Base-by-base conservation (phyloP, 2,797 vertebrate species). In the Gila robusta region DNA sequence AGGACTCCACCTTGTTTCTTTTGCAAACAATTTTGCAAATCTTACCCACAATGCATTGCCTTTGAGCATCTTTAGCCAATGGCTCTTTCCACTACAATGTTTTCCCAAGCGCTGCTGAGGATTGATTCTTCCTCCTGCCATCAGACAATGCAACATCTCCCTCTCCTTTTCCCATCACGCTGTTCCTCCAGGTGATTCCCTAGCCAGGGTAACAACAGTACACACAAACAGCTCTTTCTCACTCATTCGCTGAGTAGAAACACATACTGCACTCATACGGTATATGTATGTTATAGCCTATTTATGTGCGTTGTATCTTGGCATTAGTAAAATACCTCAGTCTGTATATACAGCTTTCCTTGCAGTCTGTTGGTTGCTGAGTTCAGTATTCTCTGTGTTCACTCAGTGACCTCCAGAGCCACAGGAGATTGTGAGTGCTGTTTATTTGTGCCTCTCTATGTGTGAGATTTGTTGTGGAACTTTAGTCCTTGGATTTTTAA, bases 381-480 rank as follows among this genome's bases (percentile, higher is more conserved):
- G 87, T 88, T 88, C 79, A 85, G 88, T 87, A 81, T 93, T 91
- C 93, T 88, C 85, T 81, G 89, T 93, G 92, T 94, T 93, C 92
- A 92, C 91, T 88, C 64, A 88, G 87, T 88, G 86, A 90, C 81
- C 86, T 73, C 23, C 77, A 23, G 88, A 88, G 81, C 93, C 93
- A 92, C 93, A 92, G 90, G 92, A 95, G 92, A 94, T 94, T 94
- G 91, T 92, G 81, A 90, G 88, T 88, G 92, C 66, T 78, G 66
- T 85, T 78, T 62, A 59, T 85, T 85, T 85, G 83, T 54, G 62
- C n/a, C 62, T 79, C 74, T 71, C 19, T 70, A 49, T 23, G 74
- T 71, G 44, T 70, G 41, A 77, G 72, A 52, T 89, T 89, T 90
- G 90, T 93, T 93, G 91, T 90, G 89, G 87, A 92, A 91, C 92